Percentiles rank a stretch among this genome's conserved stretches.
Evolutionary conservation across 2,888 invertebrate species (phyloP).

Genomic region (Labia minor): DNA sequence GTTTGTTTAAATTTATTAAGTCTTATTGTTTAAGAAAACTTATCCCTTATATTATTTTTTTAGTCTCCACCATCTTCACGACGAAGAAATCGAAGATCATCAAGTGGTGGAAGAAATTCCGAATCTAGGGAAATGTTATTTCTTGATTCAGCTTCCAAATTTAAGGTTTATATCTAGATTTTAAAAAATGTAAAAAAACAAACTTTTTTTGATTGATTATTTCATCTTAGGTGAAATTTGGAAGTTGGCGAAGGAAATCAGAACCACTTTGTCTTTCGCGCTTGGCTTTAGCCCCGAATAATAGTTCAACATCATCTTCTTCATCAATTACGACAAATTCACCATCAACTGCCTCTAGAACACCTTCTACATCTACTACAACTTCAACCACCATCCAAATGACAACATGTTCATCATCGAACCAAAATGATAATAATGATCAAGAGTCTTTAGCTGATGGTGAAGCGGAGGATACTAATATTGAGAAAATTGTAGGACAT

Average conservation of each 20-base stretch:
- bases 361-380: background rate
- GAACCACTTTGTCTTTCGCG: conserved; percentile 50
- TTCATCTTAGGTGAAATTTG: conserved; percentile 39
- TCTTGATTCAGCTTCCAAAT: conserved; percentile 9
- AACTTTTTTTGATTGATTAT: background rate
- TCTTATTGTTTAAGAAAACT: background rate
- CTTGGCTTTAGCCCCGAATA: conserved; percentile 28
- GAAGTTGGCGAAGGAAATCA: conserved; percentile 60
- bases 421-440: background rate
- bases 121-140: background rate
- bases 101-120: conserved; percentile 34
- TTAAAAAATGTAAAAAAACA: background rate
- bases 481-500: conserved; percentile 71
- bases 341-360: conserved; percentile 15
- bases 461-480: conserved; percentile 43
- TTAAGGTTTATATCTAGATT: background rate
- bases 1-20: background rate
- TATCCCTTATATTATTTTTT: background rate
- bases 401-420: background rate
- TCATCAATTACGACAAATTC: conserved; percentile 8
- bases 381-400: background rate
- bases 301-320: conserved; percentile 19
- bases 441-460: conserved; percentile 15
- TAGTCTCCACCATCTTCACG: conserved; percentile 17
- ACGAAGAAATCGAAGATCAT: conserved; percentile 38